These are phyloP conservation scores for Lasius platythorax DNA, from an alignment of 2,888 invertebrate genomes.

Conservation along the genomic window DNA sequence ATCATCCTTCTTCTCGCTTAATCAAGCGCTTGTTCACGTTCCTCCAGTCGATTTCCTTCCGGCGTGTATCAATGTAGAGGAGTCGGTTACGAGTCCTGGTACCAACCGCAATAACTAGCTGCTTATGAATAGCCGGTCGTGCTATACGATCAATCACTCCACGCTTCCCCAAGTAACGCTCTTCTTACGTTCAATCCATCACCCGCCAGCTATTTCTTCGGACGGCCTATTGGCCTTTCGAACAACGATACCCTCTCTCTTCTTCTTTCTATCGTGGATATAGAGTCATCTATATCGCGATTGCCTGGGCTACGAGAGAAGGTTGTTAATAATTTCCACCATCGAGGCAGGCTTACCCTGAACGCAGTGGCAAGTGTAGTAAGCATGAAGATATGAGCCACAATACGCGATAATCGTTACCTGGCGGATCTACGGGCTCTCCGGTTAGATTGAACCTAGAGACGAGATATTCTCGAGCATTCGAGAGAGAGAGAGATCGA, in stretches of 20 bases:
- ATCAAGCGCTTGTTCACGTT: constrained; percentile 46
- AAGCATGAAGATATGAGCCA: constrained; percentile 24
- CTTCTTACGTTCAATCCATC: constrained; percentile 68
- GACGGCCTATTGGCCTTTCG: constrained; percentile 56
- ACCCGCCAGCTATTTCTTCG: constrained; percentile 59
- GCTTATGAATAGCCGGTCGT: constrained; percentile 69
- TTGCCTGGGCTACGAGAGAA: constrained; percentile 11
- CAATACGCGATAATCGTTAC: constrained; percentile 55
- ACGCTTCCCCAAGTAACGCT: constrained; percentile 55
- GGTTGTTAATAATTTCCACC: constrained; percentile 69
- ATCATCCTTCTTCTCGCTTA: constrained; percentile 47
- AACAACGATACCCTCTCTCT: constrained; percentile 68
- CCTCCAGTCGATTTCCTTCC: constrained; percentile 21
- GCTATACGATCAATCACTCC: constrained; percentile 67
- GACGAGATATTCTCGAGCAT: constrained; percentile 34
- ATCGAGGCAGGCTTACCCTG: neutral
- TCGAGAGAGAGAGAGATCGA: constrained; percentile 26
- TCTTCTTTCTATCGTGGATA: neutral
- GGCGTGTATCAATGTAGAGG: constrained; percentile 33
- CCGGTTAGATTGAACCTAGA: constrained; percentile 34
- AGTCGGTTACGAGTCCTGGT: constrained; percentile 29
- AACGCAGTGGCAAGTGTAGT: constrained; percentile 25
- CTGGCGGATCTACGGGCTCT: constrained; percentile 47
- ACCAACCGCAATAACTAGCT: constrained; percentile 59
- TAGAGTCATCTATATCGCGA: constrained; percentile 2